Evolutionary conservation across 2,797 vertebrate species (phyloP), one percentile per base, ranked within the genome.

Genomic region (Oryzias sinensis): DNA sequence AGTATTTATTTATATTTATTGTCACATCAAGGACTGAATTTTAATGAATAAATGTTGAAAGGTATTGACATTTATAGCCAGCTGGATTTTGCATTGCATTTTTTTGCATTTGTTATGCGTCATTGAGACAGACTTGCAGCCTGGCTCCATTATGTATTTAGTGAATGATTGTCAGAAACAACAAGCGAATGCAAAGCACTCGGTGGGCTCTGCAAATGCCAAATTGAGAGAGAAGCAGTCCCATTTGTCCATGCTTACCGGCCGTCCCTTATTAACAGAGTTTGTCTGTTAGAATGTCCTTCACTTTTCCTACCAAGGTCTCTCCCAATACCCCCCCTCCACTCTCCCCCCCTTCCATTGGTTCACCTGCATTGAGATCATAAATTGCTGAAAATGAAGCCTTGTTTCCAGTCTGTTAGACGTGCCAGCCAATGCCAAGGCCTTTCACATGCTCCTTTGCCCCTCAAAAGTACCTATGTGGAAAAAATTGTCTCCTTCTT

Each of bases 361-460:
- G 75, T 77, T 61, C 68, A 65, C 68, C 72, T 49, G 67, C 65
- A 57, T 76, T 55, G 70, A 82, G 84, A 87, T 85, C 87, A 88
- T 90, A 91, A 91, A 92, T 91, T 87, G 76, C 82, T 76, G 85
- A 86, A 89, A 87, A 87, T 84, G 86, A 90, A 89, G 82, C 81
- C 84, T 83, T 82, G 88, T 90, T 90, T 91, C 90, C 87, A 86
- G 82, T 87, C 90, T 79, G 86, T 89, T 91, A 89, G 85, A 87
- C 59, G 67, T 84, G 55, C 77, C 77, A 70, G 72, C 84, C 65
- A 40, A 80, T 80, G 83, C 84, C 81, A 83, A 81, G 66, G 84
- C 81, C 85, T 84, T 90, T 88, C 85, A 65, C 71, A 77, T 84
- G 72, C 75, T 74, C 79, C 70, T 81, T 79, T 74, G 79, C 85